Evolutionary conservation across 2,888 invertebrate genomes (phyloP).

Genomic region (Pandemis cinnamomeana): DNA sequence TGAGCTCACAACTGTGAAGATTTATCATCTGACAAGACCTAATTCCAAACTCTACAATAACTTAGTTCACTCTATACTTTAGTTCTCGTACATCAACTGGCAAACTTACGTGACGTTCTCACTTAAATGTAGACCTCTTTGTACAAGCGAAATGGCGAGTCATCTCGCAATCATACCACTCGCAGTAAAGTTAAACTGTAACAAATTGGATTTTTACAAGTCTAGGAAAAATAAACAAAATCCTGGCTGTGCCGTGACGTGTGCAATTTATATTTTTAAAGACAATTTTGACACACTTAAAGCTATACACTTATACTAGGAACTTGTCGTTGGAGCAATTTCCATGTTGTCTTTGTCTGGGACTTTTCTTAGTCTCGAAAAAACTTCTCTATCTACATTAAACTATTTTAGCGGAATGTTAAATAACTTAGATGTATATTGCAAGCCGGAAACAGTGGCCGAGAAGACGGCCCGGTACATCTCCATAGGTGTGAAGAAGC

Average conservation of each 20-base stretch:
- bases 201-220: neutral
- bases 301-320: neutral
- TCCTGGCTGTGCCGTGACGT: neutral
- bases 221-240: neutral
- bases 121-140: slow-evolving; percentile 23
- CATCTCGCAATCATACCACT: neutral
- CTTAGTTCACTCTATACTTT: neutral
- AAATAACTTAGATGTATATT: slow-evolving; percentile 22
- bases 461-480: slow-evolving; percentile 83
- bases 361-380: neutral
- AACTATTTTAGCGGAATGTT: neutral
- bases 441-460: slow-evolving; percentile 85
- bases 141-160: slow-evolving; percentile 29
- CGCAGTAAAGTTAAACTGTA: neutral
- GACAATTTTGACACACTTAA: neutral
- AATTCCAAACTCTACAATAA: neutral
- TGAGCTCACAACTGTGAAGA: slow-evolving; percentile 22
- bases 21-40: slow-evolving; percentile 27
- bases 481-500: slow-evolving; percentile 81
- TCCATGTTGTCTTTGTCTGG: no score
- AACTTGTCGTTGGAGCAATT: no score
- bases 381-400: neutral
- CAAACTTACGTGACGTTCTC: slow-evolving; percentile 5
- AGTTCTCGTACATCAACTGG: neutral
- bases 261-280: neutral